Evolutionary conservation across 2,113 vertebrate genomes (phyloP), one percentile per base, ranked within the genome.

Genomic region (Glaucidium brasilianum): DNA sequence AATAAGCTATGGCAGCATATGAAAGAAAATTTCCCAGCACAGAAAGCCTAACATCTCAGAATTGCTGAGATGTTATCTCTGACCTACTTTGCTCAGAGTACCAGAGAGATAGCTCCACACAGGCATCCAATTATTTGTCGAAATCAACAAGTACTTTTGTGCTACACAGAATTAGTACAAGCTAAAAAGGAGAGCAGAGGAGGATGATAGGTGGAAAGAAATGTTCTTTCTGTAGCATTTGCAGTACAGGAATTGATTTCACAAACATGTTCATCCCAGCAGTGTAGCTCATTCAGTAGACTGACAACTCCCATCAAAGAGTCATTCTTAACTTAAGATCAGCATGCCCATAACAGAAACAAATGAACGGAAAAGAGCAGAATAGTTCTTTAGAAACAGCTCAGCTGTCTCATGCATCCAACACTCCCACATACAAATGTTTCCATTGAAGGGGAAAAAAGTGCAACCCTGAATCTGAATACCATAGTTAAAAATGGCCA

Each of bases 361-460:
- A 97, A 95, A 89, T 85, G 92, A 96, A 97, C 94, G 97, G 95
- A 96, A 97, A 97, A 76, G 95, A 85, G 97, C 77, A 97, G 95
- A 97, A 95, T 73, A 78, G 83, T 76, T 89, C 97, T 97, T 97
- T 95, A 97, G 92, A 97, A 95, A 63, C 13, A 85, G 91, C 80
- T 86, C 96, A 97, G 97, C 86, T 97, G 95, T 66, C 94, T 82
- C 91, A 60, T 90, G 89, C 91, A 96, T 85, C 91, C 4, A 3
- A 94, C 77, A 79, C 92, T 91, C 91, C 89, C 89, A 91, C 84
- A 87, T 66, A 95, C 89, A 95, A 97, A 95, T 66, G 86, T 91
- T 97, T 79, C 43, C 86, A 95, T 66, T 96, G 91, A 94, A 79
- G 53, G 84, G 52, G 41, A 6, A 29, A 81, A 76, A 74, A 91